Conservation (phyloP, 1,140 invertebrate species). For the Ceratosolen fusciceps region DNA sequence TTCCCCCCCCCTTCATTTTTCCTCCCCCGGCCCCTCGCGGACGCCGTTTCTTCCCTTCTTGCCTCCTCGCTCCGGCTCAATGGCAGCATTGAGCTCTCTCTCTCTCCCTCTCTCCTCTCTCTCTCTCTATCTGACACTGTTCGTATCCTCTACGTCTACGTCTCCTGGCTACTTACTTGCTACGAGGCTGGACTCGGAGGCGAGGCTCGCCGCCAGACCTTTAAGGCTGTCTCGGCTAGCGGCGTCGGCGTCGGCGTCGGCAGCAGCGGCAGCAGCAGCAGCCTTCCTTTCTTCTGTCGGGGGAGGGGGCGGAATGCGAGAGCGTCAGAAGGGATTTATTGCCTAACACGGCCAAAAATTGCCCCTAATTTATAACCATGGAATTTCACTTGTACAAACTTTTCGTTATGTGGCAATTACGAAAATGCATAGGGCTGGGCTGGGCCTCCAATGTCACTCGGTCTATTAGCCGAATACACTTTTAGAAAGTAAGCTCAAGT, state of each 20-base stretch:
- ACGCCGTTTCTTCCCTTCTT: no score
- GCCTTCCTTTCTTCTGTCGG: not conserved
- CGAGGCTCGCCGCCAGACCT: not conserved
- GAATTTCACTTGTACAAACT: slow-evolving; percentile 1
- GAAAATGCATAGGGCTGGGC: not conserved
- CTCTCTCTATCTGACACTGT: no score
- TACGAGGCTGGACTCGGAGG: not conserved
- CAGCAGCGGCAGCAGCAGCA: no score
- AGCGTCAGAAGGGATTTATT: slow-evolving; percentile 8
- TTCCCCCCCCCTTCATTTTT: not conserved
- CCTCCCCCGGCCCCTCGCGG: not conserved
- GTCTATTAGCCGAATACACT: not conserved
- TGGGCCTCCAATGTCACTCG: not conserved
- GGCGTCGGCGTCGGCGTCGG: no score
- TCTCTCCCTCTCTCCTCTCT: not conserved
- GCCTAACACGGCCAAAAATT: slow-evolving; percentile 1
- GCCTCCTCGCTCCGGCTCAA: not conserved
- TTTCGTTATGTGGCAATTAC: not conserved
- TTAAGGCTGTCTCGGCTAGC: not conserved
- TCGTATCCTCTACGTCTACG: not conserved
- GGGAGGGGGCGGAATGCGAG: not conserved
- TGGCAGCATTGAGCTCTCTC: not conserved
- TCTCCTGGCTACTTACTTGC: not conserved
- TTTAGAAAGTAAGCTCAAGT: no score
- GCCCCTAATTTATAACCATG: not conserved